Conservation (phyloP, 2,888 invertebrate genomes). For the Gastracanthus pulcherrimus region DNA sequence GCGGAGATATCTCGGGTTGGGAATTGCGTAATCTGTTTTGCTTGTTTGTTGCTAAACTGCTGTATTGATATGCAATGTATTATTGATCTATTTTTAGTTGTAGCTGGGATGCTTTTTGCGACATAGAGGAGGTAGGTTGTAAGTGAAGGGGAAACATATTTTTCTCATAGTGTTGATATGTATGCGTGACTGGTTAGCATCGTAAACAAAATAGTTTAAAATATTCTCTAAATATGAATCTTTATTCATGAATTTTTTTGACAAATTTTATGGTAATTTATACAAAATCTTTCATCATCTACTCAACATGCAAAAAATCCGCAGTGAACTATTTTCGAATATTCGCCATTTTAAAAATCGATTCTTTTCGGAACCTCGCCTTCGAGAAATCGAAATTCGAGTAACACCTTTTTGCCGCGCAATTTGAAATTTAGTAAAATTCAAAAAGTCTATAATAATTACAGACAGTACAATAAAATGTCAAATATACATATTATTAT, state of each 20-base stretch:
- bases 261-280: neutral
- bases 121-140: neutral
- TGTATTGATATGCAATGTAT: neutral
- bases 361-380: neutral
- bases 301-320: neutral
- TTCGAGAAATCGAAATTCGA: neutral
- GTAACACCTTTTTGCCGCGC: neutral
- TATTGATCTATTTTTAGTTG: neutral
- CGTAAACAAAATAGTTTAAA: neutral
- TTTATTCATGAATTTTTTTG: neutral
- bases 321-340: neutral
- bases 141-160: neutral
- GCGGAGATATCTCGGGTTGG: neutral
- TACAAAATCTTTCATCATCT: neutral
- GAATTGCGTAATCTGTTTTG: constrained; percentile 40
- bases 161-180: neutral
- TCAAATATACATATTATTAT: too few relatives aligned
- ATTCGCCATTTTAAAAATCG: neutral
- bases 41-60: constrained; percentile 3
- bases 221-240: neutral
- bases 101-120: neutral
- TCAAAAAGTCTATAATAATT: neutral
- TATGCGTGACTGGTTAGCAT: neutral
- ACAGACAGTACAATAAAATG: too few relatives aligned
- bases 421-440: neutral